Conservation (phyloP, 2,113 vertebrate genomes). For the Entelurus aequoreus region DNA sequence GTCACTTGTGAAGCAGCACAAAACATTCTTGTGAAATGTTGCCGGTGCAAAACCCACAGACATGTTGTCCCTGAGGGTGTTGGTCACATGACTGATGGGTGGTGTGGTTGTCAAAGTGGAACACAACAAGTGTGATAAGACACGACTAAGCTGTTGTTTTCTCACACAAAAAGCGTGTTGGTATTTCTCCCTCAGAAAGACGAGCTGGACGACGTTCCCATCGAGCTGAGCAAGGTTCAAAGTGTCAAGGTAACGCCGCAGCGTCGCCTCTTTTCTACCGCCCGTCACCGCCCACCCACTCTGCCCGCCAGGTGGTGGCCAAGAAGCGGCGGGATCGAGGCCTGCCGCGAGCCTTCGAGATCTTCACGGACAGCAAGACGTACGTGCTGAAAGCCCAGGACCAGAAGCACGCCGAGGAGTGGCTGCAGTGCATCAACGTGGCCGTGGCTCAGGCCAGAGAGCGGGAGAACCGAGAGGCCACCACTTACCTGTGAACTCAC, state of each 20-base stretch:
- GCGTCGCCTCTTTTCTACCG: neutral
- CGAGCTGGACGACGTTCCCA: constrained; percentile 83
- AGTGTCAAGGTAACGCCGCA: constrained; percentile 77
- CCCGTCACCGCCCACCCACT: neutral
- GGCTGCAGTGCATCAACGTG: constrained; percentile 95
- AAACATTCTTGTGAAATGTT: constrained; percentile 6
- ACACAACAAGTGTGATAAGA: constrained; percentile 1
- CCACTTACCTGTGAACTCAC: constrained; percentile 80
- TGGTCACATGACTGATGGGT: too few species aligned
- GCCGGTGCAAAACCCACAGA: too few species aligned
- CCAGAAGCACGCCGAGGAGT: constrained; percentile 82
- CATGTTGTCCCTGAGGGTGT: too few species aligned
- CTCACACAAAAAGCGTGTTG: neutral
- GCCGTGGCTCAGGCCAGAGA: constrained; percentile 88
- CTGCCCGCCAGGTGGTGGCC: constrained; percentile 63
- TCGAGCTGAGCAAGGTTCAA: constrained; percentile 95
- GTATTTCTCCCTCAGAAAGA: constrained; percentile 78
- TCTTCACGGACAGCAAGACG: constrained; percentile 87
- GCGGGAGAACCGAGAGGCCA: constrained; percentile 83
- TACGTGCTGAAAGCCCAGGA: constrained; percentile 92
- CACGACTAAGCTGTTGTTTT: neutral
- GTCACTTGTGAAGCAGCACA: constrained; percentile 1
- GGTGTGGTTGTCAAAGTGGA: constrained; percentile 8
- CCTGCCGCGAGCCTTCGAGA: constrained; percentile 91
- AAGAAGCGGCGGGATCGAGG: constrained; percentile 84